These are phyloP conservation scores for Chaetorhynchus papuensis DNA, from an alignment of 2,113 vertebrate genomes.

Conservation along the genomic window DNA sequence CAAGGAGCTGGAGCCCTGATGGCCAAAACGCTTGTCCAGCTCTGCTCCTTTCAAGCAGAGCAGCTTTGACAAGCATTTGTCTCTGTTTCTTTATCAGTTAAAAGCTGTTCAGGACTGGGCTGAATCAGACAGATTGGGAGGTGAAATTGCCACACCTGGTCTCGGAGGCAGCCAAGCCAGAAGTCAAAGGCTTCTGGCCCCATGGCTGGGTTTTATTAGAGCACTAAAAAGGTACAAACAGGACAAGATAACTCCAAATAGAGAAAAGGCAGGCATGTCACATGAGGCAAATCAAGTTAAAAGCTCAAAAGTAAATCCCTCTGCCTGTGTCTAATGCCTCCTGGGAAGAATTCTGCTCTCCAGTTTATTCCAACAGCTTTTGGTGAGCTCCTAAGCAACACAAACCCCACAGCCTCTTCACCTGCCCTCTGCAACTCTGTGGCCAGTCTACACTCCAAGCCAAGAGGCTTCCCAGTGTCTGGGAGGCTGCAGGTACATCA, in stretches of 20 bases:
- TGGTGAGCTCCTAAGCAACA: background rate
- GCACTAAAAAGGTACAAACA: background rate
- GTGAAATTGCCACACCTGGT: background rate
- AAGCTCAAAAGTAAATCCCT: background rate
- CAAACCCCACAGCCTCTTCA: background rate
- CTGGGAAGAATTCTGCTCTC: background rate
- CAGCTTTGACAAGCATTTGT: background rate
- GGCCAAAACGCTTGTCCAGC: background rate
- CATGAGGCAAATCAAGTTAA: background rate
- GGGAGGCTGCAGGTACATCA: background rate
- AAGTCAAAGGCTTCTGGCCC: background rate
- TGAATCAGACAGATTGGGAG: background rate
- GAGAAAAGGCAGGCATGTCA: background rate
- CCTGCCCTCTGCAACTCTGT: background rate
- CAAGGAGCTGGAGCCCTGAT: background rate
- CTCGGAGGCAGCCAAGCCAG: background rate
- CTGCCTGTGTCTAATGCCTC: background rate
- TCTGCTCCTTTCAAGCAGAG: background rate
- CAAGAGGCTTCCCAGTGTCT: background rate
- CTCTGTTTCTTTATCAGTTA: background rate
- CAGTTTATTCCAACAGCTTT: background rate
- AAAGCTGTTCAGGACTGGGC: background rate
- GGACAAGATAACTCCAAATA: constrained; percentile 5
- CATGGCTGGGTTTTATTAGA: background rate
- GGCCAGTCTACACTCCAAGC: background rate